Conservation (phyloP, 2,888 invertebrate genomes). For the Ypsolopha sequella region DNA sequence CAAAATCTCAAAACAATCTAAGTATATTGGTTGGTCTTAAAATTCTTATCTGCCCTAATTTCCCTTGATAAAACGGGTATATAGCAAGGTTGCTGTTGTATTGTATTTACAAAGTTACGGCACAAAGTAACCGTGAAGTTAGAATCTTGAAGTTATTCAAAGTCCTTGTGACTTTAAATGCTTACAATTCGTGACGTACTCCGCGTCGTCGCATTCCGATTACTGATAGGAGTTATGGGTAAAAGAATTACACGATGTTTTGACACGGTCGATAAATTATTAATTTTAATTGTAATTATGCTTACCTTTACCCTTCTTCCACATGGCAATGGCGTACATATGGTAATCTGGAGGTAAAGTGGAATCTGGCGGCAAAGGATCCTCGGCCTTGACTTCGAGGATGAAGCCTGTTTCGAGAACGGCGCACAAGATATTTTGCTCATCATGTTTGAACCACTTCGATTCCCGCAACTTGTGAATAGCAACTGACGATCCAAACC, state of each 20-base stretch:
- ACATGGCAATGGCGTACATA: conserved; percentile 78
- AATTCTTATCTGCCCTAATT: not conserved
- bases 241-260: not conserved
- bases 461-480: conserved; percentile 79
- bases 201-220: too few species aligned
- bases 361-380: conserved; percentile 57
- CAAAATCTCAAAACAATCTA: too few species aligned
- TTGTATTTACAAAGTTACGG: conserved; percentile 1
- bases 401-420: conserved; percentile 81
- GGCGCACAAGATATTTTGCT: conserved; percentile 78
- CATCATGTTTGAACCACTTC: conserved; percentile 81
- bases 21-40: not conserved
- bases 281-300: conserved; percentile 12
- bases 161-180: too few species aligned
- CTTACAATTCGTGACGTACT: too few species aligned
- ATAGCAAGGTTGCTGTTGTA: not conserved
- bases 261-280: conserved; percentile 7
- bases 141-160: too few species aligned
- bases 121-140: too few species aligned
- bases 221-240: too few species aligned
- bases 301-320: conserved; percentile 79
- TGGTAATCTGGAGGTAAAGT: conserved; percentile 62
- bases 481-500: conserved; percentile 75
- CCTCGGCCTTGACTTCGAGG: conserved; percentile 72
- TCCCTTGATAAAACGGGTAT: not conserved